These are phyloP conservation scores for Eutolmus rufibarbis DNA, from an alignment of 2,888 invertebrate species.

Conservation along the genomic window DNA sequence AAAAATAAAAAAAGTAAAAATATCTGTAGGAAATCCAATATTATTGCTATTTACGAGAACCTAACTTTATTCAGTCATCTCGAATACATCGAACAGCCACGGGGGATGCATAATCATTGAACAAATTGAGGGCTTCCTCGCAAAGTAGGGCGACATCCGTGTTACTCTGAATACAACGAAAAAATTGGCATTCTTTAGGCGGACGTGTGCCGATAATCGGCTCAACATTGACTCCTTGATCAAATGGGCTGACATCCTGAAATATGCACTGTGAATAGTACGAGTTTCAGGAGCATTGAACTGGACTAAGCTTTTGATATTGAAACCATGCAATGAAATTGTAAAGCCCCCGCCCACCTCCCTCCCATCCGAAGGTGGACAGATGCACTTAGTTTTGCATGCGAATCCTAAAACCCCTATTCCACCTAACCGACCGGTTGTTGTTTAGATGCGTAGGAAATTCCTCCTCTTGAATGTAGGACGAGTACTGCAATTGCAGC, in stretches of 20 bases:
- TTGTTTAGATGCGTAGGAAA: constrained; percentile 14
- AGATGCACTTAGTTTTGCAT: neutral
- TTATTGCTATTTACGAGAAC: neutral
- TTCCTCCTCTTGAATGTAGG: neutral
- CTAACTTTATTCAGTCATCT: neutral
- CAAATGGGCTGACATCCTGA: neutral
- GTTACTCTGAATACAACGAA: neutral
- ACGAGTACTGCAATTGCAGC: neutral
- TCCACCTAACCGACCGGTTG: neutral
- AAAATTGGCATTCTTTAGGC: neutral
- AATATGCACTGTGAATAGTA: neutral
- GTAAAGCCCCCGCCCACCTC: neutral
- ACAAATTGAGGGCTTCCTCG: neutral
- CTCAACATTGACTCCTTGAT: neutral
- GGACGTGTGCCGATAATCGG: neutral
- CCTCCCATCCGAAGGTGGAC: neutral
- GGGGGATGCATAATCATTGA: neutral
- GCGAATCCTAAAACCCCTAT: neutral
- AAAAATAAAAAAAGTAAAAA: too few relatives aligned
- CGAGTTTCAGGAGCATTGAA: neutral
- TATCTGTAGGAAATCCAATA: neutral
- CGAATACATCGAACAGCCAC: neutral
- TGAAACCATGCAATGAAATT: neutral
- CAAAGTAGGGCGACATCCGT: neutral
- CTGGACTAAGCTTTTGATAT: neutral